A percentile compares a stretch with the other conserved stretches of the same genome.
phyloP scores from a whole-genome alignment of 2,888 invertebrate genomes.

The Alviniconcha strummeri region DNA sequence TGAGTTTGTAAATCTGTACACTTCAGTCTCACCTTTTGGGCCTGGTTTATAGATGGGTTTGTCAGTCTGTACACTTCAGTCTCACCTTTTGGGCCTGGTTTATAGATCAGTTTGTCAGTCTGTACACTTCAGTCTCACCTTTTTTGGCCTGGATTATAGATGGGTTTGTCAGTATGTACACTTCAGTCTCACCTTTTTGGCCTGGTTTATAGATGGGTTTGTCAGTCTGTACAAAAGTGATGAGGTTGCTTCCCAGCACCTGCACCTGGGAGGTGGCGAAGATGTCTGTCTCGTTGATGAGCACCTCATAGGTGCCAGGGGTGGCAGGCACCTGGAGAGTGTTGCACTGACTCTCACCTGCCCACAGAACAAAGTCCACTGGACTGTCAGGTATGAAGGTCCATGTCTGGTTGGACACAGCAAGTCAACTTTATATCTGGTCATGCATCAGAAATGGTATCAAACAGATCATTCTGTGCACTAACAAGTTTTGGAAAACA shows the following conservation, averaged over 20 bases:
- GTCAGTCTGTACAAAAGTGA: constrained; percentile 65
- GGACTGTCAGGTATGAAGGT: no score
- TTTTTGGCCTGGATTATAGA: constrained; percentile 62
- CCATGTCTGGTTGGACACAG: no score
- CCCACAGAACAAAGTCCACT: not conserved
- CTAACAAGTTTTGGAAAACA: no score
- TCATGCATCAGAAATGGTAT: no score
- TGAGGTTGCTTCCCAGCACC: constrained; percentile 42
- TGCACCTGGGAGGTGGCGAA: constrained; percentile 39
- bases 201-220: constrained; percentile 67
- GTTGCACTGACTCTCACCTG: constrained; percentile 49
- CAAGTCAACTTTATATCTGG: no score
- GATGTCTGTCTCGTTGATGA: constrained; percentile 34
- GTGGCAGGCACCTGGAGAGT: constrained; percentile 43
- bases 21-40: constrained; percentile 3
- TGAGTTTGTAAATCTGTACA: no score
- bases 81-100: constrained; percentile 52
- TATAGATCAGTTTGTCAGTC: constrained; percentile 66
- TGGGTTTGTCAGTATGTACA: constrained; percentile 65
- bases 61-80: no score
- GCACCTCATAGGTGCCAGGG: constrained; percentile 41
- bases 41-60: constrained; percentile 52
- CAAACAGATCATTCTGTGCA: no score
- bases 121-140: constrained; percentile 42
- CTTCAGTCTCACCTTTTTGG: constrained; percentile 50